phyloP scores from a whole-genome alignment of 1,140 invertebrate genomes.

The Drosophila quadrilineata region DNA sequence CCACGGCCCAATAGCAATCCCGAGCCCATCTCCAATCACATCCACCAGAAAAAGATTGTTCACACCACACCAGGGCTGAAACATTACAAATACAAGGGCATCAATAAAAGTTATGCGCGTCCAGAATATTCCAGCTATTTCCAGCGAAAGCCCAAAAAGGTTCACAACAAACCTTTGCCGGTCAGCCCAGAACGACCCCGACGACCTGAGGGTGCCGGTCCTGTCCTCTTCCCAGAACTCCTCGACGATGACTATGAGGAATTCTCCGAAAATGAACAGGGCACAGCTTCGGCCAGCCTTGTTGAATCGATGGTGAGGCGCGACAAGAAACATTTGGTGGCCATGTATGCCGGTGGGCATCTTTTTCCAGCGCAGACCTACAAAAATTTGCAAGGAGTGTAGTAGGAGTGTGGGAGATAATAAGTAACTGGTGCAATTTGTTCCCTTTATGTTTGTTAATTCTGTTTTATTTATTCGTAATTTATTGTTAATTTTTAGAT shows the following conservation, averaged over 20 bases:
- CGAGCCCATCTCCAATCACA: conserved; percentile 59
- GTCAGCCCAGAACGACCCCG: conserved; percentile 12
- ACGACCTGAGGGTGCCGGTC: conserved; percentile 36
- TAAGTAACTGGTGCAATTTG: conserved; percentile 23
- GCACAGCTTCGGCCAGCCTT: conserved; percentile 62
- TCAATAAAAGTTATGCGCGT: conserved; percentile 47
- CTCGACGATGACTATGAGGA: conserved; percentile 45
- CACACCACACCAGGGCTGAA: conserved; percentile 80
- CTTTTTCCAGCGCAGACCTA: conserved; percentile 43
- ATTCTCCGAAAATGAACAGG: conserved; percentile 50
- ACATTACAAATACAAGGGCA: conserved; percentile 71
- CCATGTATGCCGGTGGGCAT: conserved; percentile 69
- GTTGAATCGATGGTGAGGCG: conserved; percentile 72
- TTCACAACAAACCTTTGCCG: conserved; percentile 2
- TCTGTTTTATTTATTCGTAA: conserved; percentile 56
- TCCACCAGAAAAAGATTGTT: conserved; percentile 66
- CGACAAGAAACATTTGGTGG: conserved; percentile 73
- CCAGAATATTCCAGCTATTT: conserved; percentile 77
- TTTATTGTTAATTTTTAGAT: conserved; percentile 55
- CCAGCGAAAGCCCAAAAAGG: conserved; percentile 70
- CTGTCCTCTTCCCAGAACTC: conserved; percentile 54
- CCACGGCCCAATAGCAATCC: conserved; percentile 21
- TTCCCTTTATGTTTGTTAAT: conserved; percentile 52
- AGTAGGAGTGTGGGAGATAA: not conserved
- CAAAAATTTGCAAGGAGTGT: conserved; percentile 46